Base-by-base conservation (phyloP, 2,113 vertebrate species). In the Forbesichthys papilliferus region DNA sequence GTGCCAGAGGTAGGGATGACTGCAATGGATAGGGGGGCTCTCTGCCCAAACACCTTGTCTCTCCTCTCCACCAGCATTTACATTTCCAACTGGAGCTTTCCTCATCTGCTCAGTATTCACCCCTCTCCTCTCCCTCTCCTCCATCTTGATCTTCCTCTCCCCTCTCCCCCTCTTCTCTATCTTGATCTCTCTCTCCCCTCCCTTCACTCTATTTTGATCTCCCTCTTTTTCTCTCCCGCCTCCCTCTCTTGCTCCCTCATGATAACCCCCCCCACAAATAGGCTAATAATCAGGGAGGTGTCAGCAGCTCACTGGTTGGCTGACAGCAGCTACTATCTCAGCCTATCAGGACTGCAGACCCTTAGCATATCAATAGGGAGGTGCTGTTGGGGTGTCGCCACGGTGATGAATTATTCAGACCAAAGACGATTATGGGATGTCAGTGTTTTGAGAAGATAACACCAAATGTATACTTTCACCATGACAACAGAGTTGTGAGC, bases 341-440 rank as follows among this genome's bases (percentile, higher is more conserved):
- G 20, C 62, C 62, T 34, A 64, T 64, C 48, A 14, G 5, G 12
- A 6, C 20, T 20, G 4, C 3, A 20, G 3, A 13, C 20, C 48
- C 48, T 33, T 11, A 33, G 48, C 13, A 65, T 65, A 65, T 52
- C 48, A 52, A 65, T 33, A 9, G 33, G 27, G 33, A 5, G 11
- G 11, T 34, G 49, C 18, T 14, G 48, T 52, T 12, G 63, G 48
- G 16, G 18, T 10, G 47, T 27, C 20, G 10, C 11, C 47, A 20
- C 20, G 18, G 49, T 48, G 5, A 65, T 65, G 63, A 65, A 65
- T 65, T n/a, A 65, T 65, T 65, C 63, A 65, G 63, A 53, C 11
- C 61, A 27, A 11, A 51, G 27, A n/a, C 36, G 33, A 49, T 16
- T 20, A 18, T 49, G 48, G 47, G 63, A 8, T n/a, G 63, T 9